These are phyloP conservation scores for Hippasteria phrygiana DNA, from an alignment of 53 echinoderm and acorn worm genomes.

Conservation along the genomic window DNA sequence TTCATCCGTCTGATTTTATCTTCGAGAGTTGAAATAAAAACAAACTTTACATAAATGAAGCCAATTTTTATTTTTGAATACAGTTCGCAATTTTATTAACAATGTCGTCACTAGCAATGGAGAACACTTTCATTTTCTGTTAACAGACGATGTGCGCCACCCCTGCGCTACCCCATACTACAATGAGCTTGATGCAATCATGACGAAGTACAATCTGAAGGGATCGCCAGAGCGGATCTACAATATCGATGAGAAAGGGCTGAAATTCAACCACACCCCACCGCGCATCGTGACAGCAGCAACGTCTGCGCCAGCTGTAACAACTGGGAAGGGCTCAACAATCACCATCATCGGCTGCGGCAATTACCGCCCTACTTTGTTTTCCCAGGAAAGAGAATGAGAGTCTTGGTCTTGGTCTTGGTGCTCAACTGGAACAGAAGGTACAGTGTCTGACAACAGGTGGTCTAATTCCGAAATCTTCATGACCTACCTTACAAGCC, in stretches of 20 bases:
- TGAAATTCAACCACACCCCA: neutral
- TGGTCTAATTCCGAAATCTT: constrained; percentile 17
- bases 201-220: too few relatives aligned
- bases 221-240: too few relatives aligned
- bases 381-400: constrained; percentile 37
- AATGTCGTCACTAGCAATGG: too few relatives aligned
- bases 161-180: too few relatives aligned
- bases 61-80: too few relatives aligned
- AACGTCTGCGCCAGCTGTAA: neutral
- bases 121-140: too few relatives aligned
- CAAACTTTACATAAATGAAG: too few relatives aligned
- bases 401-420: neutral
- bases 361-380: constrained; percentile 10
- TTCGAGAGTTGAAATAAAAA: too few relatives aligned
- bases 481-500: constrained; percentile 7
- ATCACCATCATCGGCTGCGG: constrained; percentile 19
- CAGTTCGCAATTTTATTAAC: too few relatives aligned
- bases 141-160: too few relatives aligned
- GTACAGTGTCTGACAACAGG: neutral
- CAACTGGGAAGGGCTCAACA: neutral
- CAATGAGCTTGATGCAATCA: too few relatives aligned
- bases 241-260: constrained; percentile 32
- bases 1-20: too few relatives aligned
- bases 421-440: constrained; percentile 7
- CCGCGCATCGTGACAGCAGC: neutral